These are phyloP conservation scores for Zele albiditarsus DNA, from an alignment of 2,888 invertebrate genomes.

Conservation along the genomic window DNA sequence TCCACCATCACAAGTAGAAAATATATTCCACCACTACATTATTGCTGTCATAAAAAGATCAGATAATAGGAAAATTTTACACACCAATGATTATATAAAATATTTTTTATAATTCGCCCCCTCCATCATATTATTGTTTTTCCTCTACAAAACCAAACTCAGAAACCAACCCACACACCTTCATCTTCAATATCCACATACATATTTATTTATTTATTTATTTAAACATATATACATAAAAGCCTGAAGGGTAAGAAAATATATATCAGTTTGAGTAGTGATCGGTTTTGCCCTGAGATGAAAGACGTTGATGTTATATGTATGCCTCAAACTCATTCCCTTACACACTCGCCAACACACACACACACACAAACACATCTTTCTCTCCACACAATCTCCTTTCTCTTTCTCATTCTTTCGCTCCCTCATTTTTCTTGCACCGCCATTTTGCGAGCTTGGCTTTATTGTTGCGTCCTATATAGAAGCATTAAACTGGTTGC, in stretches of 20 bases:
- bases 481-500: constrained; percentile 62
- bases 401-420: not conserved
- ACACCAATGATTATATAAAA: not conserved
- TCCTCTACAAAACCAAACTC: too few species aligned
- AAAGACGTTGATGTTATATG: constrained; percentile 4
- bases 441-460: constrained; percentile 49
- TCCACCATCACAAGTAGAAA: not conserved
- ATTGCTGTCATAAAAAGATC: not conserved
- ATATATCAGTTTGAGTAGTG: constrained; percentile 7
- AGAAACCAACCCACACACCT: too few species aligned
- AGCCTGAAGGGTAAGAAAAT: not conserved
- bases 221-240: not conserved
- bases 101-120: not conserved
- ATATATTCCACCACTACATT: not conserved
- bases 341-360: too few species aligned
- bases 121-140: not conserved
- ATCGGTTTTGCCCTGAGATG: not conserved
- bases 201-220: not conserved
- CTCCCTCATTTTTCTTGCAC: not conserved
- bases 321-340: not conserved
- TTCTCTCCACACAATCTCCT: not conserved
- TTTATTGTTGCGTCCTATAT: constrained; percentile 66
- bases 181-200: not conserved
- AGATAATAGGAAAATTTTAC: not conserved
- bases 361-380: not conserved